Percentiles rank a stretch among this genome's conserved stretches.
Evolutionary conservation across 2,888 invertebrate species (phyloP).

Genomic region (Hypsopygia costalis): DNA sequence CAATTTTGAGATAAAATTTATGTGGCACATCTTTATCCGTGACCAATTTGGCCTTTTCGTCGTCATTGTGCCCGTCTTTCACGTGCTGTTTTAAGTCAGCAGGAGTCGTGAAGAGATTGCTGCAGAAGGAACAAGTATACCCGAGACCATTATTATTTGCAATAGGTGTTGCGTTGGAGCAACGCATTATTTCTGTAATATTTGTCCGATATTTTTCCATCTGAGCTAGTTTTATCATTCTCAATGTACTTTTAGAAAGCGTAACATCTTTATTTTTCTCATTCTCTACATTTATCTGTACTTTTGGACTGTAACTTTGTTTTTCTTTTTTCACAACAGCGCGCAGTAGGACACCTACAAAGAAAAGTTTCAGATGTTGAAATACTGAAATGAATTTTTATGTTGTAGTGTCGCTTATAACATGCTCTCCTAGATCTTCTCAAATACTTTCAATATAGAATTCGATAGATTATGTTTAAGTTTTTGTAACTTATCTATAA

Average conservation of each 20-base stretch:
- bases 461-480: too few relatives aligned
- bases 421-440: conserved; percentile 6
- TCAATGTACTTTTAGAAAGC: too few relatives aligned
- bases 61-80: conserved; percentile 24
- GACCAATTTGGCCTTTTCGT: conserved; percentile 23
- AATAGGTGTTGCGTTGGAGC: conserved; percentile 51
- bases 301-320: too few relatives aligned
- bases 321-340: conserved; percentile 4
- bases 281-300: too few relatives aligned
- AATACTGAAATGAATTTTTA: too few relatives aligned
- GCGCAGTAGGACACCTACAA: conserved; percentile 4
- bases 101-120: conserved; percentile 27
- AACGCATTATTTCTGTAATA: conserved; percentile 33
- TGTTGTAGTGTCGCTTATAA: too few relatives aligned
- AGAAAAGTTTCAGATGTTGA: conserved; percentile 3
- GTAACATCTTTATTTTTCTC: too few relatives aligned
- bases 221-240: conserved; percentile 15
- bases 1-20: conserved; percentile 41
- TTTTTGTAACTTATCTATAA: too few relatives aligned
- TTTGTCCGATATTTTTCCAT: conserved; percentile 38
- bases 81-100: conserved; percentile 41
- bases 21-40: conserved; percentile 33
- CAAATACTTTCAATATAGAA: too few relatives aligned
- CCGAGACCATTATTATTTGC: conserved; percentile 37
- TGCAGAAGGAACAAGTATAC: conserved; percentile 42